These are phyloP conservation scores for Latheticus oryzae DNA, from an alignment of 2,888 invertebrate genomes.

Conservation along the genomic window DNA sequence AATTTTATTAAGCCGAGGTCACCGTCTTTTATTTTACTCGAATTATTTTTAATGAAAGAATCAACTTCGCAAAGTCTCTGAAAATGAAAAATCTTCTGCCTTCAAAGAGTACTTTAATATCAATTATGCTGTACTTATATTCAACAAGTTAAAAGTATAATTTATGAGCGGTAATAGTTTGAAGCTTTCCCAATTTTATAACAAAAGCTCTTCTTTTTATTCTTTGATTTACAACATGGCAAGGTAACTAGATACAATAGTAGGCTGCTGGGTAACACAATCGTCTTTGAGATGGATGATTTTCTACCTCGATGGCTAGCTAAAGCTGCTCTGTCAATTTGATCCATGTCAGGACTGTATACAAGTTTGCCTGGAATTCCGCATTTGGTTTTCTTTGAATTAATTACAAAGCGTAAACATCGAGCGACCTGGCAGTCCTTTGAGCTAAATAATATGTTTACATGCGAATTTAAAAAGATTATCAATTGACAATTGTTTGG, in stretches of 20 bases:
- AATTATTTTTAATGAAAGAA: not conserved
- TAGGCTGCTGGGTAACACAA: constrained; percentile 46
- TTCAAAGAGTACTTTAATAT: not conserved
- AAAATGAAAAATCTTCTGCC: constrained; percentile 6
- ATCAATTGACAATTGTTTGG: no score
- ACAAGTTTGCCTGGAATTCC: constrained; percentile 16
- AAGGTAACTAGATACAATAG: constrained; percentile 47
- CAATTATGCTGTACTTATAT: constrained; percentile 8
- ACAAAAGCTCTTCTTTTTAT: constrained; percentile 33
- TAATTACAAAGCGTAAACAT: constrained; percentile 5
- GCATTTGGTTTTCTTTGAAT: constrained; percentile 14
- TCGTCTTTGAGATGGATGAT: constrained; percentile 44
- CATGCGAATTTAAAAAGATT: no score
- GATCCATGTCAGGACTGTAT: constrained; percentile 32
- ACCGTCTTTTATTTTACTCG: not conserved
- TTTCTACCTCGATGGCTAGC: constrained; percentile 45
- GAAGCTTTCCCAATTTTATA: constrained; percentile 13
- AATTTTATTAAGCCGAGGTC: constrained; percentile 5
- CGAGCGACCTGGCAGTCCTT: no score
- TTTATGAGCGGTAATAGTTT: constrained; percentile 20
- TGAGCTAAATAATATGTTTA: no score
- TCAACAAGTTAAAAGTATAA: constrained; percentile 27
- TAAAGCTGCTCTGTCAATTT: constrained; percentile 38
- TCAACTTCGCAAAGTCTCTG: no score
- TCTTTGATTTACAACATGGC: constrained; percentile 46